Evolutionary conservation across 92 coral and sea anemone genomes (phyloP).

Genomic region (Paragorgia papillata): DNA sequence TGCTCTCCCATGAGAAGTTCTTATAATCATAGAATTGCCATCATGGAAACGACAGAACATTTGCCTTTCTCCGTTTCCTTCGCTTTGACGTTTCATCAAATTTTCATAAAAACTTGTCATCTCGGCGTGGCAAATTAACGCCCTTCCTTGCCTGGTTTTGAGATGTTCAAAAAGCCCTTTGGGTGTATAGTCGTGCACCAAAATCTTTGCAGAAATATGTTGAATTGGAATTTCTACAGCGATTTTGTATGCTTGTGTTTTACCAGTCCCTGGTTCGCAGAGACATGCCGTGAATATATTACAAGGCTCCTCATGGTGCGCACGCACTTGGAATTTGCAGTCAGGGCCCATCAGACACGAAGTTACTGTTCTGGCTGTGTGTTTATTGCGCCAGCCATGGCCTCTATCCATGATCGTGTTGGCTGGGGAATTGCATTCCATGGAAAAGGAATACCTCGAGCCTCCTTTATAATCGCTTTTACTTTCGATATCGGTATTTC

Average conservation of each 20-base stretch:
- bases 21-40: constrained; percentile 6
- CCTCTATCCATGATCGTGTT: constrained; percentile 19
- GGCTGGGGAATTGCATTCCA: constrained; percentile 17
- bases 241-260: constrained; percentile 27
- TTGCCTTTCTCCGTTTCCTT: constrained; percentile 41
- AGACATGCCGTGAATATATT: constrained; percentile 21
- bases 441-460: constrained; percentile 13
- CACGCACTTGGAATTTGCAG: not conserved
- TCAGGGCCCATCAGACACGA: constrained; percentile 37
- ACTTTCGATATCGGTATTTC: constrained; percentile 12
- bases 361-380: constrained; percentile 31
- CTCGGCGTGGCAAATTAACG: constrained; percentile 28
- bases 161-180: constrained; percentile 23
- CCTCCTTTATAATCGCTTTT: constrained; percentile 25
- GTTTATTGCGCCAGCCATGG: constrained; percentile 32
- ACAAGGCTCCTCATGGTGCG: constrained; percentile 17
- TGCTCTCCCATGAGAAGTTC: constrained; percentile 11
- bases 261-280: constrained; percentile 35
- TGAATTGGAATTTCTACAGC: constrained; percentile 30
- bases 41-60: constrained; percentile 41
- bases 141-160: constrained; percentile 4
- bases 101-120: constrained; percentile 43
- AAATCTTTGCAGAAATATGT: not conserved
- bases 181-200: constrained; percentile 16
- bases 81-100: constrained; percentile 14